Evolutionary conservation across 2,113 vertebrate genomes (phyloP), one percentile per base, ranked within the genome.

Genomic region (Mormyrus iriodes): DNA sequence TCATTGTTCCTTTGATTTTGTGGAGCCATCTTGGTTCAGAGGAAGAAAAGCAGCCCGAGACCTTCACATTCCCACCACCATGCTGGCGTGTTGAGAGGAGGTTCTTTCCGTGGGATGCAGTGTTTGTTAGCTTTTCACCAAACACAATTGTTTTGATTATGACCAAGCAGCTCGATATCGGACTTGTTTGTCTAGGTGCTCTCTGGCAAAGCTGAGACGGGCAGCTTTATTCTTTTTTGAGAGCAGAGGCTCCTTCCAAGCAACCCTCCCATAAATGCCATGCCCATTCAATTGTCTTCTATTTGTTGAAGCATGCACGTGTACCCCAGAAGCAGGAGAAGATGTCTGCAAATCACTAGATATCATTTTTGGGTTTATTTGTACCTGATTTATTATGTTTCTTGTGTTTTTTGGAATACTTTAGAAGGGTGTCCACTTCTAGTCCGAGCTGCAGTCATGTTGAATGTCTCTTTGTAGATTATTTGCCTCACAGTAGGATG

Each of bases 311-410:
- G 19, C 53, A 87, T 84, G 46, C 52, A 51, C 83, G 65, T 65
- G 58, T 85, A 88, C 55, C 42, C 46, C 2, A 49, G 15, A 52
- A 49, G 58, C 61, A 48, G 21, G 39, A 88, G 48, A 61, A 35
- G 42, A 88, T 24, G 61, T 48, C 52, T 65, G 49, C 49, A 89
- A 51, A 27, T 53, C n/a, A 27, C n/a, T 31, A 48, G 19, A 42
- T 27, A 13, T 55, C 1, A 44, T 88, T n/a, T 48, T 44, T 84
- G 52, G 24, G 35, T 89, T 89, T 51, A 31, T 53, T 85, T 86
- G n/a, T 84, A 89, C 79, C 51, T 21, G 21, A 84, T 89, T 46
- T 85, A 85, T 89, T 42, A 65, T 89, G n/a, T 85, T 89, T 89
- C 21, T 89, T 82, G 88, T 21, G 27, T 65, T 88, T 61, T 48